Evolutionary conservation across 2,888 invertebrate genomes (phyloP), one percentile per base, ranked within the genome.

Genomic region (Sphaerolaimus hirsutus): DNA sequence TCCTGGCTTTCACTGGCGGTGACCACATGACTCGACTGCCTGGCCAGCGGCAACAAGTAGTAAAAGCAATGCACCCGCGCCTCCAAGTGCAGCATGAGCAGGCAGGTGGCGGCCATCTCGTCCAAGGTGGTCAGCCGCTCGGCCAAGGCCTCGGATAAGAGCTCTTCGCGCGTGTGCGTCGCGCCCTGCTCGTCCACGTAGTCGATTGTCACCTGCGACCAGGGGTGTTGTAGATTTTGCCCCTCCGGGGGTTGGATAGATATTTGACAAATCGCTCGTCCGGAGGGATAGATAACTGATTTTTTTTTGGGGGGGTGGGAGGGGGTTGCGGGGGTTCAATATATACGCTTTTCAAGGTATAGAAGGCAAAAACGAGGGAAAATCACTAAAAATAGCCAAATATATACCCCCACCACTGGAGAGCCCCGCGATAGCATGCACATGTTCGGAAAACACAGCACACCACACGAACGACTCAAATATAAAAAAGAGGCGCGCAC

Each of bases 21-120:
- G 22, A 46, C 26, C 23, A 47, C 35, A 12, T 50, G 43, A 17
- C 41, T 36, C 45, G 63, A 62, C 54, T 64, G 64, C 50, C 64
- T 63, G 23, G 71, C 68, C 37, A 73, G 66, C 2, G 77, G 75
- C 48, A 75, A 72, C 53, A 91, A 70, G 68, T 84, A 86, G 69
- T 83, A 83, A 70, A 91, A 89, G 66, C 89, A 91, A 64, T 87
- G 86, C 40, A 91, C 86, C 7, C 47, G 54, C 55, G 82, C 81
- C 73, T 93, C 91, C 55, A 91, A 71, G 71, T 91, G 89, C 46
- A 91, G 69, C 49, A 91, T 76, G 38, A 93, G 69, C 49, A 91
- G 72, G 59, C 87, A 87, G 46, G 81, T 84, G 60, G 86, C 81
- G 1, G 84, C 78, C 46, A 87, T 72, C 57, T 84, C 82, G 61